Evolutionary conservation across 2,888 invertebrate genomes (phyloP), one percentile per base, ranked within the genome.

Genomic region (Eumerus sabulonum): DNA sequence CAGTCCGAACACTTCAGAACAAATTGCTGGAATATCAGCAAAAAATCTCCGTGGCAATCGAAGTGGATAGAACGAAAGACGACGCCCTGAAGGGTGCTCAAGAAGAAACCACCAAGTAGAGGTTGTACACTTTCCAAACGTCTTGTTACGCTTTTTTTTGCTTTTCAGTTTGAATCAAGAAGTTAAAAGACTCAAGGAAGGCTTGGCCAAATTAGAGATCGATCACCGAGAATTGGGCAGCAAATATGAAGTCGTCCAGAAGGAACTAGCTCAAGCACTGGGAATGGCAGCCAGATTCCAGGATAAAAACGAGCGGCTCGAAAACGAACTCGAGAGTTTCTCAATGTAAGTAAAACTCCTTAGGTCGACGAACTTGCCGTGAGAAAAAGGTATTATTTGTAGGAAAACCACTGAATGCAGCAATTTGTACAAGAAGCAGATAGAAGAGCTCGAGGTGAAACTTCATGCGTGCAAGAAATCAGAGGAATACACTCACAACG

Each of bases 21-120:
- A 92, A 93, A 82, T 88, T 94, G 56, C 88, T 95, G 19, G 95
- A 95, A 82, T 92, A 94, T 83, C 94, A 95, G 86, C 94, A 96
- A 86, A 93, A 93, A 83, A 86, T 96, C 27, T 94, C 95, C 0
- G 94, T 95, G 0, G 95, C 95, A 0, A 87, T 95, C 4, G 92
- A 93, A 86, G 93, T 95, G 0, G 95, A 96, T 86, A 91, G 92
- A 64, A 91, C 93, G 0, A 96, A 96, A 85, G 95, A 95, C 84
- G 88, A 90, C 0, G 92, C 94, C 0, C 92, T 96, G 63, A 85
- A 89, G 2, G 92, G 92, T 83, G 91, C 94, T 45, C 91, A 93
- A 66, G 91, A 91, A 12, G 92, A 93, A 0, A 93, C 93, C 91
- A 89, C 92, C 13, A 91, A 91, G 84, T 90, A 50, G 60, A 54